A percentile compares a stretch with the other conserved stretches of the same genome.
These are phyloP conservation scores for Dufourea novaeangliae DNA, from an alignment of 1,140 invertebrate genomes.

Conservation along the genomic window DNA sequence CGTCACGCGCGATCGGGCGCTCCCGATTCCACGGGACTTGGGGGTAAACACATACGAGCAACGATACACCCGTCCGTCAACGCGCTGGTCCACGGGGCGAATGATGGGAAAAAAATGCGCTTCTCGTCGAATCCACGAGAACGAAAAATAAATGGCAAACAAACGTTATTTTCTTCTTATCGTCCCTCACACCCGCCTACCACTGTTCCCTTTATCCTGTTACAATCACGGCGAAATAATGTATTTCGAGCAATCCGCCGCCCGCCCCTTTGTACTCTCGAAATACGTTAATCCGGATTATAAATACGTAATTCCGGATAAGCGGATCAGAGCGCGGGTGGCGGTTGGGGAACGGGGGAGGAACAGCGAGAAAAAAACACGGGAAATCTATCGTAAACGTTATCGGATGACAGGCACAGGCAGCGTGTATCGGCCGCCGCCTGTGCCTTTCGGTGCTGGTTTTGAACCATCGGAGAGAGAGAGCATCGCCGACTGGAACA, in stretches of 20 bases:
- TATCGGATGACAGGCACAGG: conserved; percentile 38
- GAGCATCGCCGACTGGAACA: conserved; percentile 12
- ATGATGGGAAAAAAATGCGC: neutral
- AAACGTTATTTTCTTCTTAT: conserved; percentile 12
- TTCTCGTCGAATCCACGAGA: neutral
- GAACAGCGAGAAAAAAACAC: conserved; percentile 27
- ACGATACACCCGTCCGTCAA: conserved; percentile 7
- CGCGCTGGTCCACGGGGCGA: too few relatives aligned
- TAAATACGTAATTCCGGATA: conserved; percentile 56
- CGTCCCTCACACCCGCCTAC: too few relatives aligned
- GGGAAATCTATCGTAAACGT: conserved; percentile 51
- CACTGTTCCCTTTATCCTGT: neutral
- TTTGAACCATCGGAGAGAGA: conserved; percentile 7
- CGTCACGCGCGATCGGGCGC: neutral
- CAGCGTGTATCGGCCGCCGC: conserved; percentile 8
- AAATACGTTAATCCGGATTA: conserved; percentile 56
- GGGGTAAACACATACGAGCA: conserved; percentile 28
- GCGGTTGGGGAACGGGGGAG: neutral
- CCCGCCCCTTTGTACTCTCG: conserved; percentile 12
- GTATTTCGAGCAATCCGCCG: conserved; percentile 15
- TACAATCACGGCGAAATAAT: conserved; percentile 26
- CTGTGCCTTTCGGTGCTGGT: conserved; percentile 3
- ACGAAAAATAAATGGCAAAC: conserved; percentile 22
- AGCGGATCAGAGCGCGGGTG: conserved; percentile 45
- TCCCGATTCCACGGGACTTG: conserved; percentile 17